Percentiles rank a stretch among this genome's conserved stretches.
Evolutionary conservation across 2,113 vertebrate genomes (phyloP).

Genomic region (Brachyhypopomus gauderio): DNA sequence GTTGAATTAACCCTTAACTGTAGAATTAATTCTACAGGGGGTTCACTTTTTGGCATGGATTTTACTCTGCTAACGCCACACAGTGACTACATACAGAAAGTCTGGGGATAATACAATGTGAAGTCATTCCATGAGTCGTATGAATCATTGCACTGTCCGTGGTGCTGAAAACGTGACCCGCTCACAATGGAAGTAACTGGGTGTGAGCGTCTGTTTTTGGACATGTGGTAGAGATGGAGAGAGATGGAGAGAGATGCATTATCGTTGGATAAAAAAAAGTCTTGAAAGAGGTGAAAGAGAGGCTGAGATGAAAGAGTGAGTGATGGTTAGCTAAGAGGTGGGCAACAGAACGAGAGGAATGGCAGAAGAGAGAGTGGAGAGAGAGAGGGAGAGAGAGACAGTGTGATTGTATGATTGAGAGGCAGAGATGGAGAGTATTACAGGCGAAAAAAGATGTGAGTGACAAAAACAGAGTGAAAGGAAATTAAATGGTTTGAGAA

Average conservation of each 20-base stretch:
- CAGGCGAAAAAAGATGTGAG: not conserved
- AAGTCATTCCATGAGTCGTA: not conserved
- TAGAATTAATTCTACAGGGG: not conserved
- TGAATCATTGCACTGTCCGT: not conserved
- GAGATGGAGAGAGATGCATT: not conserved
- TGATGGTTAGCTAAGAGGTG: conserved; percentile 12
- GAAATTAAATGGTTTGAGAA: not conserved
- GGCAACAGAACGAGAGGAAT: not conserved
- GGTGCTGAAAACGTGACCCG: conserved; percentile 28
- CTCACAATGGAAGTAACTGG: not conserved
- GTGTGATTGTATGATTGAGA: not conserved
- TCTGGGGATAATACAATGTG: not conserved
- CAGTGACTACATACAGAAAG: not conserved
- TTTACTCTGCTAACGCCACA: not conserved
- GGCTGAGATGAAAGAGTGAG: not conserved
- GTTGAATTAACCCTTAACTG: not conserved
- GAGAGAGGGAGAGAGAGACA: not conserved
- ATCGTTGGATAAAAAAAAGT: not conserved
- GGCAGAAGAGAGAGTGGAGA: not conserved
- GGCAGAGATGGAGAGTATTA: not conserved
- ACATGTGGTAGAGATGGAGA: not conserved
- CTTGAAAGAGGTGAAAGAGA: not conserved
- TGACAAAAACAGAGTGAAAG: not conserved
- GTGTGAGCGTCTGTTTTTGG: not conserved
- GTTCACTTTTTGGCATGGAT: not conserved